Conservation (phyloP, 2,797 vertebrate species). For the Gymnothorax javanicus region DNA sequence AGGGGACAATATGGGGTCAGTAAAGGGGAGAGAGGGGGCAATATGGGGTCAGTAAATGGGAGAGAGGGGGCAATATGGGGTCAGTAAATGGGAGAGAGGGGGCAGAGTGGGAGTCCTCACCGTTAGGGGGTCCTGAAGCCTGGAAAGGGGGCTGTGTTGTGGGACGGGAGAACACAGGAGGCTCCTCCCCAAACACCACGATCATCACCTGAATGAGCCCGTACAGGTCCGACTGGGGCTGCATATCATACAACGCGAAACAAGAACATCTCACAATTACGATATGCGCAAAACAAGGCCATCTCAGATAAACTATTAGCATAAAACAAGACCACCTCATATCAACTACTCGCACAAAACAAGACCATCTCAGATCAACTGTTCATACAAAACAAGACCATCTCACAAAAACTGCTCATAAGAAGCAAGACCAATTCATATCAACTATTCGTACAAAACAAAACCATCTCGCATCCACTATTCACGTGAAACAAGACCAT, state of each 20-base stretch:
- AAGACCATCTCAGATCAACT: constrained; percentile 22
- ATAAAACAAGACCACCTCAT: neutral
- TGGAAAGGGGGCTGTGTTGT: constrained; percentile 83
- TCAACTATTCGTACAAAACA: no score
- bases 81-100: no score
- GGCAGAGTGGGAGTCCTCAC: constrained; percentile 70
- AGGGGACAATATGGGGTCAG: no score
- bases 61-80: no score
- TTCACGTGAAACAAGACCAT: no score
- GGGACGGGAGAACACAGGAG: constrained; percentile 95
- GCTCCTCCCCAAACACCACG: constrained; percentile 96
- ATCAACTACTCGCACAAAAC: neutral
- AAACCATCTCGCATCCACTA: no score
- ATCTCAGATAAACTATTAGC: constrained; percentile 27
- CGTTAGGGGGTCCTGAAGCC: constrained; percentile 89
- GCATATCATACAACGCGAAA: constrained; percentile 33
- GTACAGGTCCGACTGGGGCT: constrained; percentile 95
- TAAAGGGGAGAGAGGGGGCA: no score
- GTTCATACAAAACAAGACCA: neutral
- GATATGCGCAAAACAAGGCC: no score
- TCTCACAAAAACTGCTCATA: constrained; percentile 16
- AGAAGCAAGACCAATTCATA: neutral
- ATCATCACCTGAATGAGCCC: constrained; percentile 99
- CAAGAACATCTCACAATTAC: neutral
- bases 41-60: no score